phyloP scores from a whole-genome alignment of 2,113 vertebrate species.

The Euleptes europaea region DNA sequence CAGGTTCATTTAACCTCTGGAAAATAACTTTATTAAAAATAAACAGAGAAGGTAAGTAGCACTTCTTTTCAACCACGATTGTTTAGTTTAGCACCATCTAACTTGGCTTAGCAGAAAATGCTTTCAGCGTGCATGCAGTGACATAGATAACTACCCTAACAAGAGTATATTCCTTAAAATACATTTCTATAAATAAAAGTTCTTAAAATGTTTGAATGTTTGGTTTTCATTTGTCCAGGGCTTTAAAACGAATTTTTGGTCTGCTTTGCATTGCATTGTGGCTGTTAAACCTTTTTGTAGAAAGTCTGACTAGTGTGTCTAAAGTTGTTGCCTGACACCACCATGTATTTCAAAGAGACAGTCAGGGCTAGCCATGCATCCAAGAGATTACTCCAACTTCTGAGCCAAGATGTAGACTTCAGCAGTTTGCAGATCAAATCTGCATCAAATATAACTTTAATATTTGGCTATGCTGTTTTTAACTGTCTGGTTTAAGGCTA shows the following conservation, averaged over 20 bases:
- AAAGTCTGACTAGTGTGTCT: not conserved
- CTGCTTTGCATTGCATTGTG: not conserved
- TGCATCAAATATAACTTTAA: constrained; percentile 20
- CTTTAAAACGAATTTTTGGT: not conserved
- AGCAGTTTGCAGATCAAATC: not conserved
- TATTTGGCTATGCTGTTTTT: constrained; percentile 25
- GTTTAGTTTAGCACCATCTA: constrained; percentile 1
- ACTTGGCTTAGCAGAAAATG: constrained; percentile 19
- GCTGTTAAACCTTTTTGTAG: constrained; percentile 1
- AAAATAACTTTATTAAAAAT: constrained; percentile 9
- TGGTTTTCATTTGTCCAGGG: not conserved
- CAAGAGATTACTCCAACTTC: not conserved
- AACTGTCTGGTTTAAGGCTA: not conserved
- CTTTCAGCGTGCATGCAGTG: constrained; percentile 19
- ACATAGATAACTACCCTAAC: constrained; percentile 11
- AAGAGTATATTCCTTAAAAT: not conserved
- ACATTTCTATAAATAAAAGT: constrained; percentile 9
- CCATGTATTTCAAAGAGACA: not conserved
- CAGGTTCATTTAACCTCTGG: constrained; percentile 29
- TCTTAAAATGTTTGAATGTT: not conserved
- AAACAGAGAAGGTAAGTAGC: constrained; percentile 63
- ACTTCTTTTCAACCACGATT: constrained; percentile 39
- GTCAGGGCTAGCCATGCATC: not conserved
- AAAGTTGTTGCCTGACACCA: constrained; percentile 9
- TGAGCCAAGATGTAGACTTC: not conserved